A percentile compares a stretch with the other conserved stretches of the same genome.
phyloP scores from a whole-genome alignment of 2,113 vertebrate genomes.

The Melanocharis versteri region DNA sequence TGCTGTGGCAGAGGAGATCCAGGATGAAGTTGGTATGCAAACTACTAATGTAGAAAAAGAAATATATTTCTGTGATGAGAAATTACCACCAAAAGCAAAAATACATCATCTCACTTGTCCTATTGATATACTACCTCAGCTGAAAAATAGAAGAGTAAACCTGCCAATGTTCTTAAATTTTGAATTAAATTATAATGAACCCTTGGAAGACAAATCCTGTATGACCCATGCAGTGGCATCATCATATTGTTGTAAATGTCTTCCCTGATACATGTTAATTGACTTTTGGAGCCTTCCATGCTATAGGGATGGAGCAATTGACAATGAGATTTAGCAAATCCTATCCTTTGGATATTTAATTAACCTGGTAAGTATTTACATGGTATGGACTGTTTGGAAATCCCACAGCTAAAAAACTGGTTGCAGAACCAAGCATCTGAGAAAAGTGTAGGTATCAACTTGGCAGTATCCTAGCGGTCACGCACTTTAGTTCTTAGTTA shows the following conservation, averaged over 20 bases:
- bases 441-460: not conserved
- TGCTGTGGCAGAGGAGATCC: slow-evolving; percentile 91
- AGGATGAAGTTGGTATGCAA: slow-evolving; percentile 95
- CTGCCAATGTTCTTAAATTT: not conserved
- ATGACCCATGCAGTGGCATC: not conserved
- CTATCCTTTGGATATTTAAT: not conserved
- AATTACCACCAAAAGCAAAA: not conserved
- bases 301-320: not conserved
- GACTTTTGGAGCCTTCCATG: not conserved
- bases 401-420: not conserved
- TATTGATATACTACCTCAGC: not conserved
- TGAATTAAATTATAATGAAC: not conserved
- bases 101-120: not conserved
- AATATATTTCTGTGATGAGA: not conserved
- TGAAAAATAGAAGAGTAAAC: not conserved
- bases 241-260: not conserved
- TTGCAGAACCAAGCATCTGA: not conserved
- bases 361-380: not conserved
- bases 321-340: not conserved
- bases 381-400: not conserved
- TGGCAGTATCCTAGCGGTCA: not conserved
- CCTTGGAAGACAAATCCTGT: not conserved
- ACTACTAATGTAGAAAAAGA: not conserved
- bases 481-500: not conserved
- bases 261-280: not conserved